Evolutionary conservation across 2,797 vertebrate genomes (phyloP), one percentile per base, ranked within the genome.

Genomic region (Eupleurogrammus muticus): DNA sequence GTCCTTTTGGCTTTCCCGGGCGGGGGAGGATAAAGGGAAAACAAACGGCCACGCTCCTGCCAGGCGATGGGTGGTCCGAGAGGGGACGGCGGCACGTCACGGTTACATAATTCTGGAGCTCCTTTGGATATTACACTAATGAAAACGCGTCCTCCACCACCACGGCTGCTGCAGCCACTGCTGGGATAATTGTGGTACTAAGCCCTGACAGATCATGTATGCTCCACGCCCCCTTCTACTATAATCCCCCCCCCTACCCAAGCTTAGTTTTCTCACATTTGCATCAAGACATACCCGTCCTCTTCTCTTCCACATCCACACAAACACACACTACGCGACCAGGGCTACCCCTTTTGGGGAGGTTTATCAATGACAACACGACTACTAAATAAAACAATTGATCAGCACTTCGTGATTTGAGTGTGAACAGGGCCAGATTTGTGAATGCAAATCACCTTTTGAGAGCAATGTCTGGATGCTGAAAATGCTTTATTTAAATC

Each of bases 61-160:
- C 74, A 71, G 81, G 74, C 80, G 36, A 74, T 70, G 83, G 90
- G 90, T 72, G 5, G 87, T 70, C 64, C 58, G 42, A 61, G 76
- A 48, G 80, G 66, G 80, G 84, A 90, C 83, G 90, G 82, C 82
- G 48, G 86, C 87, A 87, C 90, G 90, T 94, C 95, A 93, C 73
- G 82, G 89, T 97, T 97, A 96, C 82, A 76, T 95, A 96, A 97
- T 93, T 92, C 75, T 82, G 82, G 74, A 86, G 79, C 51, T 94
- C 94, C 95, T 96, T 86, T 90, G 91, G 93, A 94, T 93, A 94
- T 96, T 94, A 94, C 92, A 92, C 91, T 94, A 95, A 95, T 93
- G 94, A 96, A 96, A 96, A 94, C 68, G 85, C 94, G 80, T 90
- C 73, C 42, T 77, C 70, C 82, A 73, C 83, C 83, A 74, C 76